Evolutionary conservation across 2,888 invertebrate species (phyloP), one percentile per base, ranked within the genome.

Genomic region (Pollenia angustigena): DNA sequence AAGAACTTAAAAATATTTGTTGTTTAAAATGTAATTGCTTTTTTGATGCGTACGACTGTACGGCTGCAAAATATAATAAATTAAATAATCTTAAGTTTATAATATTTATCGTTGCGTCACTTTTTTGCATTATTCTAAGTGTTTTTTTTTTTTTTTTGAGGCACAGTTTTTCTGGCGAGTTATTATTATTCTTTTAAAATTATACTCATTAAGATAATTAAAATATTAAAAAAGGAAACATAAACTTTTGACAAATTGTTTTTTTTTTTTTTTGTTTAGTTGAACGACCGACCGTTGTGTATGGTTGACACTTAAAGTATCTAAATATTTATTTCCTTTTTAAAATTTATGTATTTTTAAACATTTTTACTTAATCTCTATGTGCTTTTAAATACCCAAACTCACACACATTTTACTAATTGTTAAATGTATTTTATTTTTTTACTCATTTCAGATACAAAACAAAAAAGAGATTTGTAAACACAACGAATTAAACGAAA

Each of bases 401-500:
- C 6, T 12, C 18, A 56, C 23, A 74, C 10, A 68, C 64, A 75
- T 52, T 80, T 68, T 44, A 76, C 76, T 87, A 78, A 87, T 84
- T 83, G 69, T 44, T 32, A 32, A 66, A 44, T 66, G 71, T 46
- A 60, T 86, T 78, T 85, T 66, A 40, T 68, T 11, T 52, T 58
- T 71, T 48, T 32, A 32, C 58, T 68, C 14, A 58, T 75, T 86
- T 52, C 66, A 87, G 87, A 81, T 84, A 54, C 46, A 64, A 71
- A 80, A 62, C 54, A 52, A 54, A 74, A 68, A 68, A 56, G 56
- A 62, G 72, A 81, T 74, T 75, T 87, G 81, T 84, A 84, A 87
- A 84, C 68, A 87, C 83, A 87, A 83, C 86, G 83, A 86, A 80
- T 72, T 75, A 82, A 85, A 79, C 85, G 82, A 79, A 85, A 81